These are phyloP conservation scores for Litoditis marina DNA, from an alignment of 2,888 invertebrate species.

Conservation along the genomic window DNA sequence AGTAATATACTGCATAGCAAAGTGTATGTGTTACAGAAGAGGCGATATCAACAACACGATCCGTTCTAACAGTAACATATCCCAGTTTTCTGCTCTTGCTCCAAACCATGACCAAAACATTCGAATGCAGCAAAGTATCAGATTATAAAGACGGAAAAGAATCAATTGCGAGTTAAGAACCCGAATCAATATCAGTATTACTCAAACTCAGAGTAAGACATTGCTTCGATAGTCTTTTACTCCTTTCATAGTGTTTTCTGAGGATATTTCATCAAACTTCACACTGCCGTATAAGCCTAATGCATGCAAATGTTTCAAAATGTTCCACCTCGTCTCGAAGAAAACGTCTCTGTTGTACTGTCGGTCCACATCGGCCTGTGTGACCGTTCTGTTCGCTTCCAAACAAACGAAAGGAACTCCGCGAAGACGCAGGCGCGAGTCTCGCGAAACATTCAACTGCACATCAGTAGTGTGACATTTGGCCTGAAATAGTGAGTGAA, in stretches of 20 bases:
- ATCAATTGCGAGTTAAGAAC: not conserved
- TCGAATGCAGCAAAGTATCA: not conserved
- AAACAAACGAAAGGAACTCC: conserved; percentile 24
- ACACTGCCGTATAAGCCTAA: too few species aligned
- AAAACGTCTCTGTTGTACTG: conserved; percentile 24
- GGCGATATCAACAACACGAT: too few species aligned
- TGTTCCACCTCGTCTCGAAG: conserved; percentile 20
- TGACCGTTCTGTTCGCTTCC: conserved; percentile 1
- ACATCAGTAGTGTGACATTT: conserved; percentile 12
- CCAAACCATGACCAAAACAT: too few species aligned
- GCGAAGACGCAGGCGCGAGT: conserved; percentile 2
- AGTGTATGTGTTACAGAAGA: too few species aligned
- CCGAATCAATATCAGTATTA: not conserved
- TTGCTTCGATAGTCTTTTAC: not conserved
- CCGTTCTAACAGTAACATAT: too few species aligned
- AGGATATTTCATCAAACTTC: not conserved
- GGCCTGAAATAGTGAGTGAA: conserved; percentile 10
- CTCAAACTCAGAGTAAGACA: not conserved
- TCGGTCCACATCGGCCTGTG: conserved; percentile 18
- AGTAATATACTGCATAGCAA: too few species aligned
- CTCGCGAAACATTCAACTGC: not conserved
- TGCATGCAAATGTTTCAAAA: not conserved
- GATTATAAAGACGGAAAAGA: not conserved
- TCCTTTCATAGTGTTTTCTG: not conserved
- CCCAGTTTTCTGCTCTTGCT: not conserved